Base-by-base conservation (phyloP, 2,113 vertebrate species). In the Tragelaphus strepsiceros region DNA sequence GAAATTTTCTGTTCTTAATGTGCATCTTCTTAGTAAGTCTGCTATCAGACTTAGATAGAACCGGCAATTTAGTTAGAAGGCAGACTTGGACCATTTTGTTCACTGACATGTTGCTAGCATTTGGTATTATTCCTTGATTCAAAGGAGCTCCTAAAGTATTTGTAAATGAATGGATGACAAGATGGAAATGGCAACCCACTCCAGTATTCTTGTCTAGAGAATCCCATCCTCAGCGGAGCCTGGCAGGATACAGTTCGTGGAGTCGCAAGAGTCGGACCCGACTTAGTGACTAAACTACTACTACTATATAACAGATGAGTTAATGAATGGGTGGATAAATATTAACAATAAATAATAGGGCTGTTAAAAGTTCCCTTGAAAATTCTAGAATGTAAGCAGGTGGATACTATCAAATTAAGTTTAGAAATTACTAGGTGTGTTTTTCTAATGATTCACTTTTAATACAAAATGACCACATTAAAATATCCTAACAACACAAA, bases 251-350 rank as follows among this genome's bases (percentile, higher is more conserved):
- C 2, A 24, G 35, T 74, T 35, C 0, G 1, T 39, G 67, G 19
- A 19, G 9, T 74, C 2, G 3, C 67, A 74, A 74, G 67, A 74
- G 67, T 39, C 5, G 0, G n/a, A 13, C n/a, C 22, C 0, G 21
- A 71, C n/a, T 39, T 71, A 71, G 67, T 39, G 5, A 71, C 19
- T 35, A 71, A 35, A 35, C 32, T 35, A 35, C 19, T 35, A 6
- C 64, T 64, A 17, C 30, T 61, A 62, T 35, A 24, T 61, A 78
- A 46, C 71, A 86, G 22, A 13, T 24, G 8, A 88, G 46, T 85
- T 56, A 93, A 39, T 56, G 15, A 67, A 71, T 53, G 1, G 1
- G 1, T 78, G 6, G 53, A 14, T 53, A 24, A 64, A 78, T 78
- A n/a, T n/a, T 24, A 82, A 6, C 1, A 88, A 71, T n/a, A 92